Evolutionary conservation across 2,888 invertebrate species (phyloP).

Genomic region (Lordiphosa fenestrarum): DNA sequence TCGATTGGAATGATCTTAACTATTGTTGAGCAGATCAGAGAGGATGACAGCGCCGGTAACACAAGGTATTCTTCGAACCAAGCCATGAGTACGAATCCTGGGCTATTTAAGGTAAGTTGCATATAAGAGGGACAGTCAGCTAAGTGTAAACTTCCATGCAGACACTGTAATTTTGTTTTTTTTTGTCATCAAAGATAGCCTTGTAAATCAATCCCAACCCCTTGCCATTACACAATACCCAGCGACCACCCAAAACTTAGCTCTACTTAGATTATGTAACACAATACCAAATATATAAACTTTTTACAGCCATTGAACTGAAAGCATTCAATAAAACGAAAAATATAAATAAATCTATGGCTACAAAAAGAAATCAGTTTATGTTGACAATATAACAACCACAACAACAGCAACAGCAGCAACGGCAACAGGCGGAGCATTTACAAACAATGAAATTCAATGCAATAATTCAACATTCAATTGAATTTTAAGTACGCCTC

Average conservation of each 20-base stretch:
- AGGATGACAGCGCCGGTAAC: too few species aligned
- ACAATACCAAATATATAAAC: constrained; percentile 26
- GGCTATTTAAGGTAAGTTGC: too few species aligned
- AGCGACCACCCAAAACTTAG: constrained; percentile 22
- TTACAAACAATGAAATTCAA: constrained; percentile 78
- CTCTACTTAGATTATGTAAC: constrained; percentile 16
- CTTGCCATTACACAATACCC: not conserved
- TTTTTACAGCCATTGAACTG: constrained; percentile 54
- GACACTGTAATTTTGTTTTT: too few species aligned
- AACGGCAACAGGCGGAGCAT: constrained; percentile 47
- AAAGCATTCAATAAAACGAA: constrained; percentile 56
- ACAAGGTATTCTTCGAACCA: too few species aligned
- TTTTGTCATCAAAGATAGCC: too few species aligned
- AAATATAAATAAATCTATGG: constrained; percentile 69
- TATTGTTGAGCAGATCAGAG: constrained; percentile 13
- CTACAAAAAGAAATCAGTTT: constrained; percentile 70
- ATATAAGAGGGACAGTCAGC: too few species aligned
- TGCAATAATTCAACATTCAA: constrained; percentile 79
- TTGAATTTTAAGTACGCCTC: constrained; percentile 77
- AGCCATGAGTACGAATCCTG: too few species aligned
- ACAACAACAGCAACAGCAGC: constrained; percentile 39
- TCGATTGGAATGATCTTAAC: constrained; percentile 4
- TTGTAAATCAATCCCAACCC: too few species aligned
- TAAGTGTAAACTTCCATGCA: too few species aligned
- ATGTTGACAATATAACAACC: constrained; percentile 37